A percentile compares a stretch with the other conserved stretches of the same genome.
Evolutionary conservation across 2,888 invertebrate species (phyloP).

Genomic region (Tanypteryx hageni): DNA sequence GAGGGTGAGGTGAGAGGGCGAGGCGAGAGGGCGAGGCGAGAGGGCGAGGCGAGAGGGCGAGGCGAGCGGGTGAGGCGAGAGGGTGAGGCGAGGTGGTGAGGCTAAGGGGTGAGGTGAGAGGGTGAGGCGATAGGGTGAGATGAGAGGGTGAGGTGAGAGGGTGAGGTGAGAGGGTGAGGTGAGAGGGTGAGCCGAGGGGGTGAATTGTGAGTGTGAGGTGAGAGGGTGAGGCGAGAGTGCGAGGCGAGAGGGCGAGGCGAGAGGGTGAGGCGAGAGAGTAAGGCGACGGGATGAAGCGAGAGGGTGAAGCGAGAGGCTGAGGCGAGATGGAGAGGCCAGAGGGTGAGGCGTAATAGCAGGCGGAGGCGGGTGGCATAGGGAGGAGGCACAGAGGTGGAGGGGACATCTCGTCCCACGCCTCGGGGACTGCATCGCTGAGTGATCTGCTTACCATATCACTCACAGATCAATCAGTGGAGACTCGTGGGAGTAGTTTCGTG

Average conservation of each 20-base stretch:
- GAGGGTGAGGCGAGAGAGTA: neutral
- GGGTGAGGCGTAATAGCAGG: neutral
- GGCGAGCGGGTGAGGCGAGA: too few relatives aligned
- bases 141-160: too few relatives aligned
- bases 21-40: too few relatives aligned
- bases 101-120: too few relatives aligned
- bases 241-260: neutral
- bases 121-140: too few relatives aligned
- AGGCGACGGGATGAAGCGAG: neutral
- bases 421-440: neutral
- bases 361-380: neutral
- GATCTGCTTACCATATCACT: slow-evolving; percentile 15
- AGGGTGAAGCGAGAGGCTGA: neutral
- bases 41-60: too few relatives aligned
- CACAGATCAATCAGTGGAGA: slow-evolving; percentile 12
- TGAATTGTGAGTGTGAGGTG: neutral
- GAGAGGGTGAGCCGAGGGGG: too few relatives aligned
- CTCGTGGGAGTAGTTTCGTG: neutral
- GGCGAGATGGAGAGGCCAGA: neutral
- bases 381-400: neutral
- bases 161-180: too few relatives aligned
- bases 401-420: neutral
- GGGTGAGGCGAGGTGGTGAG: too few relatives aligned
- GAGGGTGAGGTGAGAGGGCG: too few relatives aligned
- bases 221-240: too few relatives aligned